Conservation (phyloP, 2,797 vertebrate genomes). For the Gambusia yucatana region DNA sequence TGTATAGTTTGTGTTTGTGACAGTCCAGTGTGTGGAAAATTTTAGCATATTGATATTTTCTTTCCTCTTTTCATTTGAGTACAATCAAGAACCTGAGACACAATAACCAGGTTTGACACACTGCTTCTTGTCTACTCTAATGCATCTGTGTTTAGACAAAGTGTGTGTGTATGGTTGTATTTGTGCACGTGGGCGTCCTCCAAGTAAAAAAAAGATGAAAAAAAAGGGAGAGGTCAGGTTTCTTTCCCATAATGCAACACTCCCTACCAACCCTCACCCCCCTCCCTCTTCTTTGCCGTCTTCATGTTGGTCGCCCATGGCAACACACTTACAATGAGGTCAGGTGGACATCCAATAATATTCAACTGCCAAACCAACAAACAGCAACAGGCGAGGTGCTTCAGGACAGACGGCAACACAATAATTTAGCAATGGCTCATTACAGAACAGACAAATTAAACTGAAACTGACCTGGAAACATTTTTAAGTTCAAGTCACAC, state of each 20-base stretch:
- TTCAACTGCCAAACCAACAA: slow-evolving; percentile 49
- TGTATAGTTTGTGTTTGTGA: not conserved
- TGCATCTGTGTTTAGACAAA: slow-evolving; percentile 57
- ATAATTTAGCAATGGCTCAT: slow-evolving; percentile 11
- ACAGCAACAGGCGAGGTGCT: slow-evolving; percentile 48
- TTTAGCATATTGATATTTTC: not conserved
- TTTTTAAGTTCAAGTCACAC: not conserved
- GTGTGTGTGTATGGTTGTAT: not conserved
- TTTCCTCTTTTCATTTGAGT: slow-evolving; percentile 20
- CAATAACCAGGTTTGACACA: not conserved
- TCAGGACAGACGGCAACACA: slow-evolving; percentile 44
- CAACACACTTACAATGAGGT: slow-evolving; percentile 81
- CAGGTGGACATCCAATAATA: slow-evolving; percentile 80
- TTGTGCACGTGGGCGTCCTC: slow-evolving; percentile 45
- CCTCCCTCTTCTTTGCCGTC: slow-evolving; percentile 14
- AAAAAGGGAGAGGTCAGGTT: slow-evolving; percentile 70
- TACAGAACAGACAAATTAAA: not conserved
- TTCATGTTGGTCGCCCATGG: slow-evolving; percentile 63
- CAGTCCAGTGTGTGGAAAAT: slow-evolving; percentile 6
- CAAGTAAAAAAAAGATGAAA: slow-evolving; percentile 33
- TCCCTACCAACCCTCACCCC: slow-evolving; percentile 9
- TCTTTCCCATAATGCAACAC: slow-evolving; percentile 78
- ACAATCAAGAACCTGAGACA: slow-evolving; percentile 25
- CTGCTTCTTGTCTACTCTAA: slow-evolving; percentile 19
- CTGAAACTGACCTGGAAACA: slow-evolving; percentile 8